phyloP scores from a whole-genome alignment of 2,113 vertebrate species.

The Forbesichthys papilliferus region DNA sequence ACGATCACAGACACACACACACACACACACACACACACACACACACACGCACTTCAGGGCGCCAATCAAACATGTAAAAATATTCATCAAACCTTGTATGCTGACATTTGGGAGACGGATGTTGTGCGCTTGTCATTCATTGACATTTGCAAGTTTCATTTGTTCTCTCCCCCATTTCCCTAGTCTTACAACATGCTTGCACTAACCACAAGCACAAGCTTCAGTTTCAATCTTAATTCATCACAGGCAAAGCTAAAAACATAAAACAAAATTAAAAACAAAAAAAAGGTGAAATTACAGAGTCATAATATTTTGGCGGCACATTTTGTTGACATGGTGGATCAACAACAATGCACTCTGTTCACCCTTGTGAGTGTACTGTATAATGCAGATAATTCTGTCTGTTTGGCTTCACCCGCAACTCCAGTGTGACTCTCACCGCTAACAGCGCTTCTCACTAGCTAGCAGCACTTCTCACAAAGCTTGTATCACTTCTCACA shows the following conservation, averaged over 20 bases:
- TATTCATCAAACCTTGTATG: slow-evolving; percentile 36
- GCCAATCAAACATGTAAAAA: slow-evolving; percentile 29
- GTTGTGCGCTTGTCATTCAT: slow-evolving; percentile 52
- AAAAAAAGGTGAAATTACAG: slow-evolving; percentile 5
- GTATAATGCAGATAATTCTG: slow-evolving; percentile 11
- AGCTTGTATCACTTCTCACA: not conserved
- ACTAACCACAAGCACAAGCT: slow-evolving; percentile 33
- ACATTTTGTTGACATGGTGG: slow-evolving; percentile 11
- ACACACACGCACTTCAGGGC: not conserved
- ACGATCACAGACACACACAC: not conserved
- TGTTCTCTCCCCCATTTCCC: slow-evolving; percentile 44
- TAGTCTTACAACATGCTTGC: slow-evolving; percentile 31
- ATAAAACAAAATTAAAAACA: not conserved
- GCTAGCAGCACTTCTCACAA: not conserved
- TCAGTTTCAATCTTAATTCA: slow-evolving; percentile 32
- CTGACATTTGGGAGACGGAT: slow-evolving; percentile 47
- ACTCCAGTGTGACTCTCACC: not conserved
- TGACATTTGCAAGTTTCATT: slow-evolving; percentile 65
- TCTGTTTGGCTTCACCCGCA: not conserved
- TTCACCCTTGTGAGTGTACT: slow-evolving; percentile 9
- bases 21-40: not conserved
- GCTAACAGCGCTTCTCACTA: not conserved
- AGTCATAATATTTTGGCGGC: slow-evolving; percentile 24
- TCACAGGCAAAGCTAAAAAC: slow-evolving; percentile 5
- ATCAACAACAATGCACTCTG: slow-evolving; percentile 33